Evolutionary conservation across 2,888 invertebrate species (phyloP), one percentile per base, ranked within the genome.

Genomic region (Amiota mariae): DNA sequence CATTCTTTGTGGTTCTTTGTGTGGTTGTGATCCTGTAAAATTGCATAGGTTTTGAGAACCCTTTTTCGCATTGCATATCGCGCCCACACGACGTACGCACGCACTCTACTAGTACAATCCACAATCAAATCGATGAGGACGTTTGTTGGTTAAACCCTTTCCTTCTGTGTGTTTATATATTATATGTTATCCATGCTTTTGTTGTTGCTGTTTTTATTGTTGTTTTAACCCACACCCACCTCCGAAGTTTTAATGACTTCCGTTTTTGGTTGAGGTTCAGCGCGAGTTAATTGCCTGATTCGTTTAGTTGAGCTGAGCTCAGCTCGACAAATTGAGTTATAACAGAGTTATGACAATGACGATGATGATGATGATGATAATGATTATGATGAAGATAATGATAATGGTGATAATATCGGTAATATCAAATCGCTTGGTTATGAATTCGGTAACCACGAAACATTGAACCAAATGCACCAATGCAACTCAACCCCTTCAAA

Each of bases 221-320:
- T 36, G 36, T 36, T 36, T 59, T 20, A 59, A 20, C 18, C 59
- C 59, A 59, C 15, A 20, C 46, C 64, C 24, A 64, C 46, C 63
- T 36, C 24, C 6, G 61, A 61, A 67, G 72, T 75, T 78, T 80
- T 81, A 85, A 83, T 80, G 85, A 83, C 82, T 82, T 83, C 82
- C 82, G 82, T 76, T 81, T 71, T 75, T 63, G 61, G 78, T 80
- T 76, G 72, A 73, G 78, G 78, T 75, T 75, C 72, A 57, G 72
- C 73, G 76, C 59, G 59, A 59, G 59, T 59, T 59, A 59, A 59
- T 59, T 59, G 59, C 15, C 59, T 59, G 59, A 59, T 59, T 59
- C 20, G 15, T 11, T 59, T 12, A 59, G 59, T 36, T 6, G 36
- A 36, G 36, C 36, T 36, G 36, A 36, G 36, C 36, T 36, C 36